phyloP scores from a whole-genome alignment of 1,140 invertebrate genomes.

The Tetramorium simillimum region DNA sequence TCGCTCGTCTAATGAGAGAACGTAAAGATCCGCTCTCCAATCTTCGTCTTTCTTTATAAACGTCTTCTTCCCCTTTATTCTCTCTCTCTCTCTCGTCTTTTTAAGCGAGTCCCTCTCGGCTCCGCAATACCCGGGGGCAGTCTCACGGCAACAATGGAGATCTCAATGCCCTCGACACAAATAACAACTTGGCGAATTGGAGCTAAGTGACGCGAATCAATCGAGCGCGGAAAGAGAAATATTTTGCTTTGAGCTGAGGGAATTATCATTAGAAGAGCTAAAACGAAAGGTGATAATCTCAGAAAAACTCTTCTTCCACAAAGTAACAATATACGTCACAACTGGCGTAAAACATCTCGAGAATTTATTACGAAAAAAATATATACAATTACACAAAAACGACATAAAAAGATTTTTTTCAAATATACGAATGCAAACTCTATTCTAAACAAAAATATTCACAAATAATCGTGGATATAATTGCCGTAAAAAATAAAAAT shows the following conservation, averaged over 20 bases:
- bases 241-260: slow-evolving; percentile 18
- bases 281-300: slow-evolving; percentile 10
- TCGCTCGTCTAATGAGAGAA: slow-evolving; percentile 41
- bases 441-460: background rate
- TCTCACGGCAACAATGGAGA: slow-evolving; percentile 21
- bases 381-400: too few relatives aligned
- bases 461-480: background rate
- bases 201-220: slow-evolving; percentile 39
- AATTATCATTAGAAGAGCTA: background rate
- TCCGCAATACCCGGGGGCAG: slow-evolving; percentile 12
- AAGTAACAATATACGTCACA: background rate
- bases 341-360: background rate
- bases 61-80: slow-evolving; percentile 9
- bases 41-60: slow-evolving; percentile 44
- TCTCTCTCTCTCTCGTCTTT: slow-evolving; percentile 11
- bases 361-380: background rate
- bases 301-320: background rate
- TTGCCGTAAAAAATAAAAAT: background rate
- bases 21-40: slow-evolving; percentile 38
- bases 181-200: slow-evolving; percentile 36
- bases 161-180: slow-evolving; percentile 27
- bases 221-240: slow-evolving; percentile 29
- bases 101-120: slow-evolving; percentile 3
- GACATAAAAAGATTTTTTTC: too few relatives aligned
- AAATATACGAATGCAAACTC: too few relatives aligned